Percentiles rank a stretch among this genome's conserved stretches.
Conservation (phyloP, 2,113 vertebrate species). For the Protobothrops mucrosquamatus region DNA sequence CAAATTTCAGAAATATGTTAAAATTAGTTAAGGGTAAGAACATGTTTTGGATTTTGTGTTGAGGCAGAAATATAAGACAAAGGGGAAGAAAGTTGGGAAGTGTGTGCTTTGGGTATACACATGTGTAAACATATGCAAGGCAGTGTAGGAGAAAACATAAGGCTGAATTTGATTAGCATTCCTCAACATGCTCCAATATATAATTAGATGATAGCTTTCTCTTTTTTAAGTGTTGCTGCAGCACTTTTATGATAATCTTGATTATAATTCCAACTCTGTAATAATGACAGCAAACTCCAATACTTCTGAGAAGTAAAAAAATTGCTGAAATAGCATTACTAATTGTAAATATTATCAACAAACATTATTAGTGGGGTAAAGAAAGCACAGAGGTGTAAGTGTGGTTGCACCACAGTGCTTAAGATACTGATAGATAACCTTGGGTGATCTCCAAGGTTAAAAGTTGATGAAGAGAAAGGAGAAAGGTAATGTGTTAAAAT, state of each 20-base stretch:
- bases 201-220: not conserved
- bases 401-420: not conserved
- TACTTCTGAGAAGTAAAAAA: not conserved
- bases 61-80: not conserved
- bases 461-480: not conserved
- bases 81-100: not conserved
- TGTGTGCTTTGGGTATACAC: not conserved
- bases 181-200: not conserved
- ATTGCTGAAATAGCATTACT: not conserved
- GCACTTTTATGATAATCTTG: not conserved
- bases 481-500: not conserved
- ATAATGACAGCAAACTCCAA: not conserved
- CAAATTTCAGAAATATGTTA: not conserved
- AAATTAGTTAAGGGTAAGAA: not conserved
- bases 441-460: not conserved
- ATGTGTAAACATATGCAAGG: not conserved
- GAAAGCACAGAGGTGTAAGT: not conserved
- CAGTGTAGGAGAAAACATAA: not conserved
- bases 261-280: not conserved
- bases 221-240: not conserved
- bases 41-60: not conserved
- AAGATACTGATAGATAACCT: not conserved
- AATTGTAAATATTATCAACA: not conserved
- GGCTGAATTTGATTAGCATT: not conserved
- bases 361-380: not conserved